Evolutionary conservation across 2,888 invertebrate species (phyloP).

Genomic region (Ophion obscuratus): DNA sequence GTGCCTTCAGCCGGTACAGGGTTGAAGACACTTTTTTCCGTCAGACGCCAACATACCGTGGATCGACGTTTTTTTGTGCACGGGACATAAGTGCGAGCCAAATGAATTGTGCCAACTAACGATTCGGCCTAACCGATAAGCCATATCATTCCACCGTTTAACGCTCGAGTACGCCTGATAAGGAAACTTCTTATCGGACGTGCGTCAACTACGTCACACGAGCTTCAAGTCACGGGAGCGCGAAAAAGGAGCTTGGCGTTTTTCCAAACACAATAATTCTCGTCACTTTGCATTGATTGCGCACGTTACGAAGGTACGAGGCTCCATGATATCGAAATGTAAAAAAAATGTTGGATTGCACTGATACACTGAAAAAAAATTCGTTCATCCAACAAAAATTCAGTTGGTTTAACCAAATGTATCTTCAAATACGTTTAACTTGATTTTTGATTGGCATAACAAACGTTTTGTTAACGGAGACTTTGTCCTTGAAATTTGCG

Average conservation of each 20-base stretch:
- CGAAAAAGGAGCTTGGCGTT: not conserved
- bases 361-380: no score
- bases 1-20: not conserved
- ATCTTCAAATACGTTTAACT: no score
- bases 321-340: no score
- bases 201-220: slow-evolving; percentile 1
- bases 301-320: not conserved
- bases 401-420: no score
- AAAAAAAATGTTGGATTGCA: no score
- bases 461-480: no score
- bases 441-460: no score
- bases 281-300: not conserved
- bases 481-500: no score
- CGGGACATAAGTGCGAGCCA: slow-evolving; percentile 42
- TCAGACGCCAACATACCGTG: not conserved
- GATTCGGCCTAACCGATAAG: slow-evolving; percentile 46
- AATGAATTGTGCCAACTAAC: slow-evolving; percentile 59
- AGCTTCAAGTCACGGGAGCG: not conserved
- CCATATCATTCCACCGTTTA: slow-evolving; percentile 48
- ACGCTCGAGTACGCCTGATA: slow-evolving; percentile 45
- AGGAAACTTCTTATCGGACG: slow-evolving; percentile 19
- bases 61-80: slow-evolving; percentile 24
- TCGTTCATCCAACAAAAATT: no score
- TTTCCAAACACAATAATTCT: not conserved
- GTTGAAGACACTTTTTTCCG: not conserved